Base-by-base conservation (phyloP, 2,113 vertebrate genomes). In the Myxocyprinus asiaticus region DNA sequence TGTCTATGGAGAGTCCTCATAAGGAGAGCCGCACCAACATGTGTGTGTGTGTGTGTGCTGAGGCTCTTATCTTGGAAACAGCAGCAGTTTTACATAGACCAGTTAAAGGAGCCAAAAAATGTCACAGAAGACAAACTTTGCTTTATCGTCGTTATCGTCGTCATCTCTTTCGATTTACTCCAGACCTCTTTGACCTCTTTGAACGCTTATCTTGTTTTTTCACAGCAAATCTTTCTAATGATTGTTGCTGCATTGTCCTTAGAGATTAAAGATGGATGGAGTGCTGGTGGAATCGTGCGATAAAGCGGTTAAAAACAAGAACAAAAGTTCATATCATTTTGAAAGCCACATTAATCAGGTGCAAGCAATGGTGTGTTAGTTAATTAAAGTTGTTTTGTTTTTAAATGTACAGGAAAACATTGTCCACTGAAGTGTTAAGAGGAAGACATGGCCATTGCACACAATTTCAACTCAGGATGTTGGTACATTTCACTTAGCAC, bases 141-240 rank as follows among this genome's bases (percentile, higher is more conserved):
- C 43, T 76, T 77, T 71, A 82, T 77, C 22, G 22, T 33, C 22
- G 22, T 33, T 2, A 10, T 56, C 22, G n/a, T 33, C 43, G 61
- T 10, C 42, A 56, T 56, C 50, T 58, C 59, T 73, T 77, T 74
- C 22, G 61, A 67, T 76, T 79, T 55, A 17, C 15, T 67, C 55
- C 15, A 42, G 8, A 6, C 44, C 66, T 63, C 50, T 44, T 44
- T 7, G 9, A 4, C 65, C 12, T 55, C 77, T 67, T 50, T 68
- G 80, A 78, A 50, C 0, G 50, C 76, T 85, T 85, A 82, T 85
- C 83, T 82, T 70, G 66, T 79, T 81, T 76, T 79, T 68, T 69
- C 80, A 82, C 61, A 50, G 67, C 47, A 42, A 69, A 67, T 55
- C 72, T 72, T 45, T 72, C 48, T 33, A 33, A 33, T 33, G 22